A percentile compares a stretch with the other conserved stretches of the same genome.
These are phyloP conservation scores for Eulemur albifrons DNA, from an alignment of 2,797 vertebrate genomes.

Conservation along the genomic window DNA sequence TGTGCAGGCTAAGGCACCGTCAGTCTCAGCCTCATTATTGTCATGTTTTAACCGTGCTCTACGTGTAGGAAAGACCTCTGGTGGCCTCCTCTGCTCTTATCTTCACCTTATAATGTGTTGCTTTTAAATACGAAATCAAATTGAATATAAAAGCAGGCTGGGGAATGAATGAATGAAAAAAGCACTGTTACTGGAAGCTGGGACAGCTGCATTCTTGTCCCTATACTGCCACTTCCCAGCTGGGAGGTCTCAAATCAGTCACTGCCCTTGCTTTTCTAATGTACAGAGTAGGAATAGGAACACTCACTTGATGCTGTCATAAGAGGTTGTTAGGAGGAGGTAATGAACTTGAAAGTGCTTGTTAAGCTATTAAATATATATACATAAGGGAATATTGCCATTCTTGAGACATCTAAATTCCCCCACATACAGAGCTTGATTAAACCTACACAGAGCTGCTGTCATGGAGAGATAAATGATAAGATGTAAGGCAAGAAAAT, in stretches of 20 bases:
- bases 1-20: background rate
- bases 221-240: background rate
- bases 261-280: background rate
- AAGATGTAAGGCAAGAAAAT: background rate
- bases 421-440: background rate
- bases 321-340: background rate
- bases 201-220: background rate
- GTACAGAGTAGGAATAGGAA: background rate
- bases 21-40: background rate
- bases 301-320: background rate
- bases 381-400: background rate
- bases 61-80: background rate
- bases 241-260: background rate
- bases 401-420: constrained; percentile 31
- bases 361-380: background rate
- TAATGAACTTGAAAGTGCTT: background rate
- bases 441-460: background rate
- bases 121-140: constrained; percentile 22
- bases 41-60: background rate
- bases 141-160: background rate
- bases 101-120: background rate
- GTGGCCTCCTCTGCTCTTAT: background rate
- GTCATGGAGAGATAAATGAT: background rate
- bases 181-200: background rate
- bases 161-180: background rate